Conservation (phyloP, 2,113 vertebrate genomes). For the Myanophis thanlyinensis region DNA sequence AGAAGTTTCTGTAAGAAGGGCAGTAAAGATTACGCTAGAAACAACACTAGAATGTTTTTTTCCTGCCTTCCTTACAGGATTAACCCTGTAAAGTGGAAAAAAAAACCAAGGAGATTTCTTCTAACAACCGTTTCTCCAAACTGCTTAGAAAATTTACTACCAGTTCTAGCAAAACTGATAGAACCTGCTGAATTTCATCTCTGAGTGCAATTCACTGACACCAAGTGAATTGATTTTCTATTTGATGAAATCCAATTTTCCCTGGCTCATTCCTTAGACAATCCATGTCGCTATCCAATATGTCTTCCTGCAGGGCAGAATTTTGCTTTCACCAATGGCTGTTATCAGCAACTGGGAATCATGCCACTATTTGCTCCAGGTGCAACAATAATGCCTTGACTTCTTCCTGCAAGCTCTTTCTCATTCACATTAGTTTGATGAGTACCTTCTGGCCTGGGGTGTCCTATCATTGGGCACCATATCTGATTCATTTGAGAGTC, state of each 20-base stretch:
- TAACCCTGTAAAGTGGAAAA: too few species aligned
- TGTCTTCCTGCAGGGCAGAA: neutral
- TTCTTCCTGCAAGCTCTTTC: neutral
- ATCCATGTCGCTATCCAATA: neutral
- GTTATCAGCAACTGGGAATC: too few species aligned
- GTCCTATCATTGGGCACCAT: neutral
- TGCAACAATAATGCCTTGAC: neutral
- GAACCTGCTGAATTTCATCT: too few species aligned
- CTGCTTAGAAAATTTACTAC: too few species aligned
- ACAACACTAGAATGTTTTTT: too few species aligned
- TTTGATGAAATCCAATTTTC: neutral
- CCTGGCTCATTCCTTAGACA: neutral
- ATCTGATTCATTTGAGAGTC: neutral
- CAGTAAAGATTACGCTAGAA: too few species aligned
- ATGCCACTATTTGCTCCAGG: neutral
- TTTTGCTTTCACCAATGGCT: too few species aligned
- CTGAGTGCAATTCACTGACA: neutral
- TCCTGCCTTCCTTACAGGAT: too few species aligned
- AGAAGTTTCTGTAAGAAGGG: too few species aligned
- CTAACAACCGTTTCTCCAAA: too few species aligned
- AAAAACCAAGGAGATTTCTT: too few species aligned
- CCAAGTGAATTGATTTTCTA: neutral
- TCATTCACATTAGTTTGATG: neutral
- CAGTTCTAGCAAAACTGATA: too few species aligned
- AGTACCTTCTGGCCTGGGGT: neutral